Evolutionary conservation across 1,140 invertebrate species (phyloP).

Genomic region (Piezodorus guildinii): DNA sequence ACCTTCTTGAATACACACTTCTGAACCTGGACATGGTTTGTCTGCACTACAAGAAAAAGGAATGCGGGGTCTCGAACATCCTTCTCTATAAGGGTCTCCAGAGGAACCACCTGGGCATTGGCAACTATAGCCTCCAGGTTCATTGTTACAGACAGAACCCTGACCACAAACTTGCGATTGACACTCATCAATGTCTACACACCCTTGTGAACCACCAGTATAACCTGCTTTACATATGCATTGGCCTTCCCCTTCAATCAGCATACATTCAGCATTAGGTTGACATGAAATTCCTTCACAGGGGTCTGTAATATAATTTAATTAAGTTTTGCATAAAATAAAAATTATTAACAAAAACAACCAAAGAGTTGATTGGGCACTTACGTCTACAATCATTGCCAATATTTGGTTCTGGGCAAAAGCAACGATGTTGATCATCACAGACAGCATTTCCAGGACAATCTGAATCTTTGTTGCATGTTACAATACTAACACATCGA

Average conservation of each 20-base stretch:
- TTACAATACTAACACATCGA: conserved; percentile 67
- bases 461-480: conserved; percentile 57
- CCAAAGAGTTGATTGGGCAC: conserved; percentile 32
- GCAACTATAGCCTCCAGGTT: conserved; percentile 72
- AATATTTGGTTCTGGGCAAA: conserved; percentile 80
- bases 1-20: conserved; percentile 64
- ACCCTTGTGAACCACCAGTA: conserved; percentile 60
- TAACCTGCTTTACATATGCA: conserved; percentile 71
- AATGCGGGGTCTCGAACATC: conserved; percentile 51
- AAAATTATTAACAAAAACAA: not conserved
- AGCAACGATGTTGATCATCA: conserved; percentile 58
- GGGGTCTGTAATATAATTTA: conserved; percentile 52
- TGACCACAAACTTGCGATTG: conserved; percentile 53
- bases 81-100: conserved; percentile 56
- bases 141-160: conserved; percentile 77
- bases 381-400: conserved; percentile 84
- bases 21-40: conserved; percentile 67
- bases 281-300: conserved; percentile 76
- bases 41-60: conserved; percentile 53
- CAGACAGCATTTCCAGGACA: conserved; percentile 86
- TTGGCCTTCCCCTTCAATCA: conserved; percentile 67
- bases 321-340: not conserved
- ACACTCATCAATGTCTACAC: conserved; percentile 81
- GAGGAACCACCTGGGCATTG: conserved; percentile 66
- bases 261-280: conserved; percentile 77